phyloP scores from a whole-genome alignment of 2,113 vertebrate species.

The Girardinichthys multiradiatus region DNA sequence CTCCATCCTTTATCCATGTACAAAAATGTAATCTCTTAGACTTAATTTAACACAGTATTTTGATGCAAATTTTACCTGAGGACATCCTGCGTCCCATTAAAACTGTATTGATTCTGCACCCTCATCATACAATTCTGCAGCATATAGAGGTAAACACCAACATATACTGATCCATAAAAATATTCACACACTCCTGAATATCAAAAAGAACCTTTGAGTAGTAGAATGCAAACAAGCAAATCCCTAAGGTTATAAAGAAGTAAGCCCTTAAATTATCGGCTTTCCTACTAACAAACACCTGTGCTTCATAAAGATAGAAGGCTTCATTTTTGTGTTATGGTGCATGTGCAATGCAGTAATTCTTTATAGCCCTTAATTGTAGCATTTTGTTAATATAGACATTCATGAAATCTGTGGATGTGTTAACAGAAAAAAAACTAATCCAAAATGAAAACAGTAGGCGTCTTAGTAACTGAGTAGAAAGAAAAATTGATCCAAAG shows the following conservation, averaged over 20 bases:
- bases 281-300: conserved; percentile 79
- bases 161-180: conserved; percentile 26
- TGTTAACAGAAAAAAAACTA: not conserved
- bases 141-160: conserved; percentile 43
- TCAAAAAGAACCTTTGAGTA: conserved; percentile 53
- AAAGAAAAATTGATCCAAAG: not conserved
- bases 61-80: conserved; percentile 52
- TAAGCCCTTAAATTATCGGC: conserved; percentile 65
- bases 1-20: conserved; percentile 1
- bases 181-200: conserved; percentile 25
- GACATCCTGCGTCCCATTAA: conserved; percentile 64
- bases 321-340: conserved; percentile 73
- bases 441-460: not conserved
- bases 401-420: not conserved
- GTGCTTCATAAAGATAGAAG: conserved; percentile 77
- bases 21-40: conserved; percentile 31
- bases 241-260: conserved; percentile 78
- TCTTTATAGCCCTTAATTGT: not conserved
- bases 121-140: conserved; percentile 51
- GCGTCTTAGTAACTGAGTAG: not conserved
- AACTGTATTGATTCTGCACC: conserved; percentile 60
- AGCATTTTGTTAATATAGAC: not conserved
- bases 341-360: conserved; percentile 29
- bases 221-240: conserved; percentile 70
- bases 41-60: conserved; percentile 59